Percentiles rank a stretch among this genome's conserved stretches.
Conservation (phyloP, 2,888 invertebrate genomes). For the Seira musarum region DNA sequence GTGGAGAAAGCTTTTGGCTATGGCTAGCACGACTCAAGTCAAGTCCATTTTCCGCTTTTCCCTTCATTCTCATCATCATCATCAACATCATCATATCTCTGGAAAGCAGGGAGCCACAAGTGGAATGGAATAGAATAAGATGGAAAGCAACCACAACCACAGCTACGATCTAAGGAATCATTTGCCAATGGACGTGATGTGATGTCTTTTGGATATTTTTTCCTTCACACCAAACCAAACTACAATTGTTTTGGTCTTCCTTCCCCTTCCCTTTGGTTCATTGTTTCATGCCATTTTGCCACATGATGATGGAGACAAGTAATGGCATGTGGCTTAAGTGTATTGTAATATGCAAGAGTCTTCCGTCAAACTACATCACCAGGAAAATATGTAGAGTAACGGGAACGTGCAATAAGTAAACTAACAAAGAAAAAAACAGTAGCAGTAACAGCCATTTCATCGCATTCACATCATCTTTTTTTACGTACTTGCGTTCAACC, state of each 20-base stretch:
- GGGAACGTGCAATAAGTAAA: neutral
- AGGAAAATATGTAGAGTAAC: neutral
- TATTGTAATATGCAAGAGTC: constrained; percentile 3
- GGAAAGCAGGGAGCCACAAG: constrained; percentile 57
- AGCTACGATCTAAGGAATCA: too few relatives aligned
- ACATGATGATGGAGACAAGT: neutral
- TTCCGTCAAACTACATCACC: neutral
- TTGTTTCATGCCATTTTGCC: neutral
- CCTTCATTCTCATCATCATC: too few relatives aligned
- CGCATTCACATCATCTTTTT: too few relatives aligned
- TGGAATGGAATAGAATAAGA: constrained; percentile 37
- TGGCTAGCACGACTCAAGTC: constrained; percentile 12
- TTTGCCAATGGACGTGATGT: neutral
- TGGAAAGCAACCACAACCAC: neutral
- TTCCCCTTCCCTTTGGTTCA: too few relatives aligned
- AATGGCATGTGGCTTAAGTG: constrained; percentile 3
- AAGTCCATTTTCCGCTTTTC: too few relatives aligned
- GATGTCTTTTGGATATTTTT: too few relatives aligned
- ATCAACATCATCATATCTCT: constrained; percentile 41
- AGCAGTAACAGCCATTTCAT: too few relatives aligned
- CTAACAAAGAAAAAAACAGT: neutral
- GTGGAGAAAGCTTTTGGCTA: neutral
- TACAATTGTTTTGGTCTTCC: too few relatives aligned
- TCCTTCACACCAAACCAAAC: too few relatives aligned
- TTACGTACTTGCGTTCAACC: too few relatives aligned